phyloP scores from a whole-genome alignment of 2,113 vertebrate species.

The Miniopterus natalensis region DNA sequence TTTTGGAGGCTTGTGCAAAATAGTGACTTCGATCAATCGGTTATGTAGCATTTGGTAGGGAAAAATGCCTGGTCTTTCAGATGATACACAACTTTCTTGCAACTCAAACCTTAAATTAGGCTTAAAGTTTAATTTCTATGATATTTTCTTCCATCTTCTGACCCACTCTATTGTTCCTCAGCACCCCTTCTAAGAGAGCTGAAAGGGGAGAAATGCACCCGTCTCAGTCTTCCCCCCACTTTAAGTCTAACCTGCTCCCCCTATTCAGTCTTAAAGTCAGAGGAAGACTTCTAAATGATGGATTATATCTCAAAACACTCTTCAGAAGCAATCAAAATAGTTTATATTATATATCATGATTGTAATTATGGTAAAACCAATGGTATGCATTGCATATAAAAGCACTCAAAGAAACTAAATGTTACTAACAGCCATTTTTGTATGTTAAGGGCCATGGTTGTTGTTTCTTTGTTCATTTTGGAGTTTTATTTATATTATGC shows the following conservation, averaged over 20 bases:
- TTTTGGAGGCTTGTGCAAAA: neutral
- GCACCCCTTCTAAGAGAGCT: neutral
- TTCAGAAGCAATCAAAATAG: neutral
- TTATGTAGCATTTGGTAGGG: neutral
- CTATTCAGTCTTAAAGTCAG: neutral
- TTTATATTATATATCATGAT: conserved; percentile 1
- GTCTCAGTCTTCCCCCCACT: neutral
- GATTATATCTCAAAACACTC: neutral
- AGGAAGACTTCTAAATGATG: neutral
- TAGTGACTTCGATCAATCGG: neutral
- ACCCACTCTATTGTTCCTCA: neutral
- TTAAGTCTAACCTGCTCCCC: neutral
- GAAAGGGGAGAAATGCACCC: neutral
- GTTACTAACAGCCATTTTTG: neutral
- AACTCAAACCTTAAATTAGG: neutral
- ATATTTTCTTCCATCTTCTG: neutral
- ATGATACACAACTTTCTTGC: neutral
- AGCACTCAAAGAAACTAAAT: neutral
- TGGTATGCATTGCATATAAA: neutral
- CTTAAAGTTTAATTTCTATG: neutral
- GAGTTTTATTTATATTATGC: neutral
- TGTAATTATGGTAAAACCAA: conserved; percentile 20
- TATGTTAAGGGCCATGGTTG: neutral
- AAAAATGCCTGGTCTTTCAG: neutral
- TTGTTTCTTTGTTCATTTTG: neutral